A percentile compares a stretch with the other conserved stretches of the same genome.
Evolutionary conservation across 1,140 invertebrate species (phyloP).

Genomic region (Megalopta genalis): DNA sequence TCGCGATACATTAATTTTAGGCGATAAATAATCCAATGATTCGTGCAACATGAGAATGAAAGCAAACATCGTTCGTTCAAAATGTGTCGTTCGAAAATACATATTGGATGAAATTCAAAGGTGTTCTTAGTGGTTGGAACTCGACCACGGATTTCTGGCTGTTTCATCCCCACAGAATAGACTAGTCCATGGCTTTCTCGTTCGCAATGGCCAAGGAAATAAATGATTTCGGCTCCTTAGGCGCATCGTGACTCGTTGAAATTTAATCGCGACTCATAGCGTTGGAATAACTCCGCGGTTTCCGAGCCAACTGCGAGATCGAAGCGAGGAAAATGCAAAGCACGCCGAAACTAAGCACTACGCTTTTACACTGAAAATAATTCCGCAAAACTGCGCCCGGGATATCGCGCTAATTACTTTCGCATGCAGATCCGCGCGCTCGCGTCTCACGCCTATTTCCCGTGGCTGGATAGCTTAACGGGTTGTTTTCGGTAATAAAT

Average conservation of each 20-base stretch:
- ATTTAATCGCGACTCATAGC: neutral
- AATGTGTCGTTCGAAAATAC: no score
- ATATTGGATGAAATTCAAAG: no score
- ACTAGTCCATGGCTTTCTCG: no score
- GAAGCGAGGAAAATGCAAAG: neutral
- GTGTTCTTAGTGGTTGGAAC: no score
- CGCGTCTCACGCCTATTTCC: neutral
- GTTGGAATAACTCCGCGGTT: neutral
- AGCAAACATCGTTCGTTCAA: no score
- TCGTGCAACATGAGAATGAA: no score
- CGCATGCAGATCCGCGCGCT: neutral
- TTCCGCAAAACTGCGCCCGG: neutral
- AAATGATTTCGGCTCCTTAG: no score
- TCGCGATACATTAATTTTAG: no score
- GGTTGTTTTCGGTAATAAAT: constrained; percentile 32
- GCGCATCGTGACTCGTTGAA: neutral
- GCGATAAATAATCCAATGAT: no score
- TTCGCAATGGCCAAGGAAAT: no score
- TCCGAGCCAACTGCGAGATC: neutral
- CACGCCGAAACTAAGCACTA: neutral
- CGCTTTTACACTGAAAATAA: neutral
- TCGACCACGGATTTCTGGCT: no score
- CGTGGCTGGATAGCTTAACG: constrained; percentile 4
- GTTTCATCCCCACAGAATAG: no score
- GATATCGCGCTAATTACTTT: constrained; percentile 28